Percentiles rank a stretch among this genome's conserved stretches.
Evolutionary conservation across 2,888 invertebrate species (phyloP).

Genomic region (Tipula vernalis): DNA sequence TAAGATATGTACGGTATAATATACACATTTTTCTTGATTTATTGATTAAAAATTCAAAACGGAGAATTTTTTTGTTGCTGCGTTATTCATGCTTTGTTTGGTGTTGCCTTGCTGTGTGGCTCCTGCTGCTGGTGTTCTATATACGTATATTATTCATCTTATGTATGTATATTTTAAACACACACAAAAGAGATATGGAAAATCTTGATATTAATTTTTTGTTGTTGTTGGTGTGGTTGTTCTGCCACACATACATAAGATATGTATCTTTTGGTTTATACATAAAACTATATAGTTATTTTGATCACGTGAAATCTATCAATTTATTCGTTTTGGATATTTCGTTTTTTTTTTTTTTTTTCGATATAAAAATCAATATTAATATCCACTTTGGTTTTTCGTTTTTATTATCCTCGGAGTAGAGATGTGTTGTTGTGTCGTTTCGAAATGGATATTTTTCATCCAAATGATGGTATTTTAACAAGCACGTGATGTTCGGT

Average conservation of each 20-base stretch:
- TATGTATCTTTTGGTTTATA: neutral
- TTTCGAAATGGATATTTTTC: conserved; percentile 4
- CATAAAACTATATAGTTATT: conserved; percentile 4
- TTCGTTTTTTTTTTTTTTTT: neutral
- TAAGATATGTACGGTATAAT: neutral
- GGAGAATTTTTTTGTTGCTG: neutral
- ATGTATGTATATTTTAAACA: neutral
- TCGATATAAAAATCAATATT: neutral
- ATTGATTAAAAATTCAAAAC: conserved; percentile 4
- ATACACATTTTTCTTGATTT: neutral
- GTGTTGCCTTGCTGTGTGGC: neutral
- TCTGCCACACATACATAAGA: neutral
- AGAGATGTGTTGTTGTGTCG: neutral
- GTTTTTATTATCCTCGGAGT: neutral
- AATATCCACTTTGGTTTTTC: neutral
- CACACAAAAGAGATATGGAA: neutral
- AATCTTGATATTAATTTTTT: neutral
- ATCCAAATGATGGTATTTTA: neutral
- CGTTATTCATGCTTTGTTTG: neutral
- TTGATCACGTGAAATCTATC: conserved; percentile 4
- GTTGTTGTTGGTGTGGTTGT: neutral
- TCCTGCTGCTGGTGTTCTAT: neutral
- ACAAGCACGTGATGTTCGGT: neutral
- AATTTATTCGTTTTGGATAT: neutral
- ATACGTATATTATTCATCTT: neutral